Evolutionary conservation across 2,113 vertebrate genomes (phyloP), one percentile per base, ranked within the genome.

Genomic region (Aviceda subcristata): DNA sequence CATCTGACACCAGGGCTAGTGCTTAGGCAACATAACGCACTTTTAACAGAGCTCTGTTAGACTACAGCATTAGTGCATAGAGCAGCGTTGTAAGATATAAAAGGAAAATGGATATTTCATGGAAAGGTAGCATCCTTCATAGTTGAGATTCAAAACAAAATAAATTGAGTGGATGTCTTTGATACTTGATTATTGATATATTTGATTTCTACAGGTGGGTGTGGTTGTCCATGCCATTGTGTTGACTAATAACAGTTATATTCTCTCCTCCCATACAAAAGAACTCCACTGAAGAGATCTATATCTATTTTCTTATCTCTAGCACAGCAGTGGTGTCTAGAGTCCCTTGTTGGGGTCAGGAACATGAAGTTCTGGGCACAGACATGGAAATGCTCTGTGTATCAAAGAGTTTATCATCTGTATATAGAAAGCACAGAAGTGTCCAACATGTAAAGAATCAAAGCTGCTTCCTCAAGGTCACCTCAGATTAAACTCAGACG

Each of bases 1-100:
- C 2, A 11, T 19, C 34, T 68, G 43, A 7, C 38, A 63, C 9
- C 7, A 12, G 0, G 2, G 9, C n/a, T 19, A 12, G 24, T 2
- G 8, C 17, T 24, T 30, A 22, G 32, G 57, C 15, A 48, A 36
- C 11, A 16, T 39, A 45, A 79, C 55, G n/a, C 6, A 27, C 29
- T 83, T 71, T 8, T 22, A 59, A 57, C 38, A 73, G 19, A 59
- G 12, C 14, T 76, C 43, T 64, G 24, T 6, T 15, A 32, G 9
- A n/a, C 34, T 50, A 4, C 5, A 36, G 13, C 10, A 16, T 75
- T 34, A 59, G 11, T 27, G 17, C 12, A 24, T 1, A 55, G 2
- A 64, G 11, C 10, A 69, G 38, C 1, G 0, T 29, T 36, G 34
- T 24, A 45, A 32, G 21, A n/a, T 38, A n/a, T 10, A 59, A 53